Percentiles rank a stretch among this genome's conserved stretches.
Conservation (phyloP, 2,797 vertebrate genomes). For the Sardinella longiceps region DNA sequence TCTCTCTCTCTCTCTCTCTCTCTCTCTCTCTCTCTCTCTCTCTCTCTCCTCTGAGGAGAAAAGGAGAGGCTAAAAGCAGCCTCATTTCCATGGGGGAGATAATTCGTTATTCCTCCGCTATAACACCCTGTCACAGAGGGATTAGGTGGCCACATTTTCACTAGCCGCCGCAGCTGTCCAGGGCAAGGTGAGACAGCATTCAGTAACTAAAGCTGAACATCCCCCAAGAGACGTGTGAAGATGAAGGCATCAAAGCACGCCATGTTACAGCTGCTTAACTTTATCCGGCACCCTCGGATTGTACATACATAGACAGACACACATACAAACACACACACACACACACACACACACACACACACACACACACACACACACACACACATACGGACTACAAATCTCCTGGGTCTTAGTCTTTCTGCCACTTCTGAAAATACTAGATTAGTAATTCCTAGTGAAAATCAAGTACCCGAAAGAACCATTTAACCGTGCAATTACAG, state of each 20-base stretch:
- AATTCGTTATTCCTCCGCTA: neutral
- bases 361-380: slow-evolving; percentile 18
- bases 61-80: neutral
- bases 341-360: slow-evolving; percentile 16
- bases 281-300: neutral
- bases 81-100: slow-evolving; percentile 10
- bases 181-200: slow-evolving; percentile 11
- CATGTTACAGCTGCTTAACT: neutral
- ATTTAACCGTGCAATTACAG: slow-evolving; percentile 3
- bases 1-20: neutral
- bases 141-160: neutral
- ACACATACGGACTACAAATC: slow-evolving; percentile 41
- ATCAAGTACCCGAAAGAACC: neutral
- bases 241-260: neutral
- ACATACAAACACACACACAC: neutral
- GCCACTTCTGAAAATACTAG: neutral
- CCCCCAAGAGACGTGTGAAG: neutral
- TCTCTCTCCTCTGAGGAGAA: neutral
- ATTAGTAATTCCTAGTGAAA: neutral
- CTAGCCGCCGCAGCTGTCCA: neutral
- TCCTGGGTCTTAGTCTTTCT: neutral
- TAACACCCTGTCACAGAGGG: neutral
- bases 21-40: neutral
- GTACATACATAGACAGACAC: neutral
- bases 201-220: slow-evolving; percentile 5